Conservation (phyloP, 2,113 vertebrate genomes). For the Prunella himalayana region DNA sequence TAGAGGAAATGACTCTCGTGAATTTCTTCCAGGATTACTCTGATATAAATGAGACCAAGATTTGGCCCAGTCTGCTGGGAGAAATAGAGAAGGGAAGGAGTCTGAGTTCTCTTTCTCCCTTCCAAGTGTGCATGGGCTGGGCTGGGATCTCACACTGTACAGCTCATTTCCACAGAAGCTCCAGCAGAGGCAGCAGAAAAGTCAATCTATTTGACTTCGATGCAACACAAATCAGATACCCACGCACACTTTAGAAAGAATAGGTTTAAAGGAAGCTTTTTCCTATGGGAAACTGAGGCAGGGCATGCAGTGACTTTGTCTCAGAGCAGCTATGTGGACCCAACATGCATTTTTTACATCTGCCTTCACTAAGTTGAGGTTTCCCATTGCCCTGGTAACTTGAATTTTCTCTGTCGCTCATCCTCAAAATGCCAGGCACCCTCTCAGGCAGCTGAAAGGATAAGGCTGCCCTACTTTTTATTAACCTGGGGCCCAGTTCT, state of each 20-base stretch:
- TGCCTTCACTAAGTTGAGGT: background rate
- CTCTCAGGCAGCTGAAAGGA: background rate
- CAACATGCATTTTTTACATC: fast-evolving
- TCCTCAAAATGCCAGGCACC: background rate
- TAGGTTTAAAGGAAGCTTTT: background rate
- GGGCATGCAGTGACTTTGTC: background rate
- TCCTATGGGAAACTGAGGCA: background rate
- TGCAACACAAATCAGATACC: background rate
- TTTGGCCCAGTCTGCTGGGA: background rate
- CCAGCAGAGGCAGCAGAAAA: background rate
- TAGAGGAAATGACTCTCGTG: background rate
- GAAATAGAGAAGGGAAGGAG: background rate
- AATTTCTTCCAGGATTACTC: background rate
- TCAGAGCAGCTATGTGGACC: background rate
- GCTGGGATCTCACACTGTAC: fast-evolving
- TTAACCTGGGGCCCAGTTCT: background rate
- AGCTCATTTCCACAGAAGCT: background rate
- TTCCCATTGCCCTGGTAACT: background rate
- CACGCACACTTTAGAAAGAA: background rate
- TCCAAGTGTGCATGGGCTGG: background rate
- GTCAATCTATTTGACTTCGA: fast-evolving
- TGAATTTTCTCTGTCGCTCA: background rate
- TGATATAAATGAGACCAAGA: background rate
- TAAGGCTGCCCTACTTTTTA: constrained; percentile 17
- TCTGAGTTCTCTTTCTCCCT: background rate